Conservation (phyloP, 2,888 invertebrate genomes). For the Eristalis intricaria region DNA sequence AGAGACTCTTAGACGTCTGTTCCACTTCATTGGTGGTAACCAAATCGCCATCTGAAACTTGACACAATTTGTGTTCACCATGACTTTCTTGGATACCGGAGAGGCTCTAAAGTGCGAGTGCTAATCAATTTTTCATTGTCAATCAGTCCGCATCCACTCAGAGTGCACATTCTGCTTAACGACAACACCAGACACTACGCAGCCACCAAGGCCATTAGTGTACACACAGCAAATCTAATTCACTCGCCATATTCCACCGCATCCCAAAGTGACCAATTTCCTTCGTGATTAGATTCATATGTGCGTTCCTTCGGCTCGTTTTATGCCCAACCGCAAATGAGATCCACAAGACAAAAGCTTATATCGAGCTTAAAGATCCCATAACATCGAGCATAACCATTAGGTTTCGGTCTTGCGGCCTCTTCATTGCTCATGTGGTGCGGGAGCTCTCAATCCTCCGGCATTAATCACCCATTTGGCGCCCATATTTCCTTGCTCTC, state of each 20-base stretch:
- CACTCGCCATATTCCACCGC: not conserved
- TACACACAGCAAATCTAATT: not conserved
- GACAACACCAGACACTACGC: not conserved
- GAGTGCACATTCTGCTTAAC: not conserved
- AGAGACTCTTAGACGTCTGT: not conserved
- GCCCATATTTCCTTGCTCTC: conserved; percentile 1
- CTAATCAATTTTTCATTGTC: not conserved
- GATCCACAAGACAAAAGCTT: not conserved
- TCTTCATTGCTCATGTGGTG: not conserved
- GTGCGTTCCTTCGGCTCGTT: not conserved
- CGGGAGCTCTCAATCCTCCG: not conserved
- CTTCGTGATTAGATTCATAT: not conserved
- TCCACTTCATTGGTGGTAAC: not conserved
- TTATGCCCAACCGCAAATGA: not conserved
- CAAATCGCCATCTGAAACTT: not conserved
- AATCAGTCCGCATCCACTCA: not conserved
- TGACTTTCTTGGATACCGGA: not conserved
- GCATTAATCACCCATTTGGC: conserved; percentile 16
- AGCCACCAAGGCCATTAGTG: not conserved
- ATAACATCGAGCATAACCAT: not conserved
- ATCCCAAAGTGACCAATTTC: not conserved
- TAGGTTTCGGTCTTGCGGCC: not conserved
- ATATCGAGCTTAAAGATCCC: not conserved
- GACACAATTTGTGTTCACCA: not conserved
- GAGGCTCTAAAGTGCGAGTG: not conserved